A percentile compares a stretch with the other conserved stretches of the same genome.
These are phyloP conservation scores for Coelopa frigida DNA, from an alignment of 1,140 invertebrate genomes.

Conservation along the genomic window DNA sequence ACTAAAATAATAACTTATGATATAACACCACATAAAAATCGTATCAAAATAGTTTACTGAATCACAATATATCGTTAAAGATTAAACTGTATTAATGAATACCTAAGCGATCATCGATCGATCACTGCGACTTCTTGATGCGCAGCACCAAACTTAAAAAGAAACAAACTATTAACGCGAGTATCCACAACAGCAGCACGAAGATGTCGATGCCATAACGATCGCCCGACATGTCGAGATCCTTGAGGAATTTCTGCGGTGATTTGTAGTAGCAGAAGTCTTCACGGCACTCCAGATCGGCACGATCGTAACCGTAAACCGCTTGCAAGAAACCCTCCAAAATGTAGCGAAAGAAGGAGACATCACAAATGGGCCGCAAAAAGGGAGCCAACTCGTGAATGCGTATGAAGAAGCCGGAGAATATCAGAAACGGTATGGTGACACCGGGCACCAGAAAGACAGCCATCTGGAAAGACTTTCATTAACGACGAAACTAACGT, in stretches of 20 bases:
- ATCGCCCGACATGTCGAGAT: constrained; percentile 44
- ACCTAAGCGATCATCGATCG: constrained; percentile 5
- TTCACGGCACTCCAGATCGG: constrained; percentile 49
- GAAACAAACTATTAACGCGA: constrained; percentile 23
- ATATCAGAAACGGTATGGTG: constrained; percentile 77
- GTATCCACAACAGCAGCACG: constrained; percentile 19
- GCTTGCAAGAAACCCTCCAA: constrained; percentile 71
- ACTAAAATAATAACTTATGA: no score
- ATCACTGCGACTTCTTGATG: constrained; percentile 22
- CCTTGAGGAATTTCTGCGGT: constrained; percentile 45
- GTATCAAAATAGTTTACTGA: no score
- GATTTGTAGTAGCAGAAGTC: constrained; percentile 46
- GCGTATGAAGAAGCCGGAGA: constrained; percentile 78
- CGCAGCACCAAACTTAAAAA: constrained; percentile 24
- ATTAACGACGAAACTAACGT: constrained; percentile 16
- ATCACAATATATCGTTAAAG: no score
- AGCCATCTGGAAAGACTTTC: constrained; percentile 54
- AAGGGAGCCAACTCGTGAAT: constrained; percentile 66
- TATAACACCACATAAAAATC: no score
- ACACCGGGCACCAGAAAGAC: constrained; percentile 73
- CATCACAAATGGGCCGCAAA: constrained; percentile 59
- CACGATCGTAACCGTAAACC: constrained; percentile 63
- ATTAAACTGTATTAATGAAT: neutral
- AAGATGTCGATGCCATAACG: constrained; percentile 33
- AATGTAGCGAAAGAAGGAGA: constrained; percentile 74